Percentiles rank a stretch among this genome's conserved stretches.
phyloP scores from a whole-genome alignment of 2,113 vertebrate species.

The Chinchilla lanigera region DNA sequence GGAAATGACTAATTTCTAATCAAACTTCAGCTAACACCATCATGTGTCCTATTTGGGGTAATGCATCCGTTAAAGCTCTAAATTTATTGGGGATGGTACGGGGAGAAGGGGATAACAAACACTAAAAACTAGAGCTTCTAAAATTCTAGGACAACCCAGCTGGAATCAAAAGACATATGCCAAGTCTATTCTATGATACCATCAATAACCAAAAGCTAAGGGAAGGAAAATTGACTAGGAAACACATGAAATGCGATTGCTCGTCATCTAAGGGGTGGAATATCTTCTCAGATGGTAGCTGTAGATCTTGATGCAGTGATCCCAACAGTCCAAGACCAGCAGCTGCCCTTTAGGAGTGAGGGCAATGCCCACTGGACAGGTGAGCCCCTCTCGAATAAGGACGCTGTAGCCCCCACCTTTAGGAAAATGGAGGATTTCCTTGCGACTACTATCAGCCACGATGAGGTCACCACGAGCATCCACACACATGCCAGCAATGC shows the following conservation, averaged over 20 bases:
- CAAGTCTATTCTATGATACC: constrained; percentile 1
- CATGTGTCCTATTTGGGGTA: constrained; percentile 13
- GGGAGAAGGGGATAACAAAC: background rate
- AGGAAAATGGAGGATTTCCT: constrained; percentile 97
- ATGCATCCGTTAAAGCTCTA: constrained; percentile 67
- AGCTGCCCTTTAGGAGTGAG: constrained; percentile 97
- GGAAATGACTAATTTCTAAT: constrained; percentile 55
- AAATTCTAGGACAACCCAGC: constrained; percentile 61
- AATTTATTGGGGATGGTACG: background rate
- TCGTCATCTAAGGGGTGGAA: constrained; percentile 85
- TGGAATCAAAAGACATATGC: constrained; percentile 52
- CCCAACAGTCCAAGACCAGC: constrained; percentile 97
- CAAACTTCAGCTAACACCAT: constrained; percentile 48
- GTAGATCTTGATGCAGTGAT: constrained; percentile 99
- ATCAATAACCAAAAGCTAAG: constrained; percentile 20
- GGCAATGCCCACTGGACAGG: constrained; percentile 95
- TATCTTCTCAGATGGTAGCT: constrained; percentile 94
- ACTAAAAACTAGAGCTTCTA: constrained; percentile 72
- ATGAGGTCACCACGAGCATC: constrained; percentile 95
- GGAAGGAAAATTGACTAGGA: background rate
- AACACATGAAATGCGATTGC: background rate
- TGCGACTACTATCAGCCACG: constrained; percentile 96
- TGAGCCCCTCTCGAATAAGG: constrained; percentile 95
- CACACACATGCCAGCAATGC: constrained; percentile 99
- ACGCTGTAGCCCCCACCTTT: constrained; percentile 96